Percentiles rank a stretch among this genome's conserved stretches.
Conservation (phyloP, 2,113 vertebrate genomes). For the Siniperca knerii region DNA sequence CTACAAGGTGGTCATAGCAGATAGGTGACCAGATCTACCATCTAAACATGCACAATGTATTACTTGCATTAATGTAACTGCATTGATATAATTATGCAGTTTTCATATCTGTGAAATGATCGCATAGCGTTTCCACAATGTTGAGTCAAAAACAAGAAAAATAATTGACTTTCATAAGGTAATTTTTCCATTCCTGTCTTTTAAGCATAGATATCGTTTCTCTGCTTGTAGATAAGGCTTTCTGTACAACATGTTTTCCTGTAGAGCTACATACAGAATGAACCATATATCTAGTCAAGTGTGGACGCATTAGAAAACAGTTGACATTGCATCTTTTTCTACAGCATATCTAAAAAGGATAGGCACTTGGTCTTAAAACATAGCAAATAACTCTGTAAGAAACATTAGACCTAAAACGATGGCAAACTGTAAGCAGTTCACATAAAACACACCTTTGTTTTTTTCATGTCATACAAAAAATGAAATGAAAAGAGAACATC, state of each 20-base stretch:
- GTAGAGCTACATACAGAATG: conserved; percentile 66
- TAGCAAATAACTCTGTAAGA: conserved; percentile 86
- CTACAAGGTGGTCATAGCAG: conserved; percentile 43
- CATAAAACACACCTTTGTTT: conserved; percentile 66
- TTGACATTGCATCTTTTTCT: conserved; percentile 84
- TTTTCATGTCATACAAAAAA: conserved; percentile 85
- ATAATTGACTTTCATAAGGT: conserved; percentile 53
- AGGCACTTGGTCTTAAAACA: conserved; percentile 95
- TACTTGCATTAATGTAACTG: conserved; percentile 65
- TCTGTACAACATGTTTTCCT: conserved; percentile 74
- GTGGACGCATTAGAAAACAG: conserved; percentile 79
- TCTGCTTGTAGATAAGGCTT: conserved; percentile 75
- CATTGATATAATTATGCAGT: conserved; percentile 64
- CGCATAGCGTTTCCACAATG: conserved; percentile 55
- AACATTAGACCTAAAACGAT: conserved; percentile 88
- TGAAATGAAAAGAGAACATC: conserved; percentile 87
- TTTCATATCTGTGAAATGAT: conserved; percentile 68
- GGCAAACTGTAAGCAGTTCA: conserved; percentile 80
- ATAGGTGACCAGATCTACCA: conserved; percentile 35
- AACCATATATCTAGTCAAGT: conserved; percentile 63
- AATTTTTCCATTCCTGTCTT: conserved; percentile 40
- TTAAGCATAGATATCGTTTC: conserved; percentile 45
- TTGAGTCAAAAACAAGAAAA: conserved; percentile 60
- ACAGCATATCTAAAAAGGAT: conserved; percentile 89
- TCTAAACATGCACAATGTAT: conserved; percentile 69